phyloP scores from a whole-genome alignment of 2,797 vertebrate species.

The Lagodon rhomboides region DNA sequence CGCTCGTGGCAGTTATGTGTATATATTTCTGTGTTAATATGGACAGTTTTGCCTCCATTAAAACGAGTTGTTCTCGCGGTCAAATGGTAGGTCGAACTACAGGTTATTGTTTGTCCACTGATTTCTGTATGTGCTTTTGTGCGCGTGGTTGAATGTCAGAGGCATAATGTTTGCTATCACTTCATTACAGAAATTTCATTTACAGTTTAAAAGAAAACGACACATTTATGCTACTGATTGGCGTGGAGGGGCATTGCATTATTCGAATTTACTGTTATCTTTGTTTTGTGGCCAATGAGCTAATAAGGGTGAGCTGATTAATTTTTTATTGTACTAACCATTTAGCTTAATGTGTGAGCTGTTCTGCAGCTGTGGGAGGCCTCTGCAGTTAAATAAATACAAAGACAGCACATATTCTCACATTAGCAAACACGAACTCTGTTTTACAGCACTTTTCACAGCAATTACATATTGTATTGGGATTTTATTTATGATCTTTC shows the following conservation, averaged over 20 bases:
- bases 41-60: not conserved
- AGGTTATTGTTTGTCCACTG: not conserved
- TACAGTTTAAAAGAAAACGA: conserved; percentile 15
- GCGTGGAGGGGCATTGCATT: conserved; percentile 20
- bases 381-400: conserved; percentile 27
- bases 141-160: not conserved
- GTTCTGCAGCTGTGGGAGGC: conserved; percentile 20
- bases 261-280: conserved; percentile 47
- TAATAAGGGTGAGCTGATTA: conserved; percentile 32
- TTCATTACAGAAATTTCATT: conserved; percentile 39
- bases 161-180: not conserved
- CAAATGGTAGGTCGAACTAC: not conserved
- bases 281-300: conserved; percentile 38
- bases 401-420: conserved; percentile 11
- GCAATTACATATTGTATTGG: not conserved
- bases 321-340: conserved; percentile 37
- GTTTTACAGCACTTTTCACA: conserved; percentile 8
- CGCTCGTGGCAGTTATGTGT: not conserved
- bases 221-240: not conserved
- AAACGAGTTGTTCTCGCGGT: not conserved
- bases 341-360: conserved; percentile 22
- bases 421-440: conserved; percentile 6
- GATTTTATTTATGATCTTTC: conserved; percentile 17
- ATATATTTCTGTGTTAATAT: not conserved
- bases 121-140: not conserved